phyloP scores from a whole-genome alignment of 2,797 vertebrate genomes.

The Urocyon cinereoargenteus region DNA sequence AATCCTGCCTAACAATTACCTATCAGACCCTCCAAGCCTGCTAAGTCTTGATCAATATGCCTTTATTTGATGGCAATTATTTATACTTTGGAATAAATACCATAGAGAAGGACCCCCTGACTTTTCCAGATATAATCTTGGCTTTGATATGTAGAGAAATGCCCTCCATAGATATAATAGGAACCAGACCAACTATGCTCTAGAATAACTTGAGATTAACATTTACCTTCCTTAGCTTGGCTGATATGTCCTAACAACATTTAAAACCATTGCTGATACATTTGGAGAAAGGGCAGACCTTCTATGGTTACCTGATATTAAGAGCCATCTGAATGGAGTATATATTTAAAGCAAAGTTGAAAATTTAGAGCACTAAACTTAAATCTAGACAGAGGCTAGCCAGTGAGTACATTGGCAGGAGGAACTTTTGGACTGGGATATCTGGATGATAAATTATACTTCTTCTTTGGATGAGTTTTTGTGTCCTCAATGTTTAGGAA shows the following conservation, averaged over 20 bases:
- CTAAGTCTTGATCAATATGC: background rate
- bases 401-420: background rate
- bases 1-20: background rate
- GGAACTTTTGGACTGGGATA: background rate
- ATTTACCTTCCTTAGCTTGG: background rate
- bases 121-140: background rate
- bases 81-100: background rate
- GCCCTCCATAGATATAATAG: background rate
- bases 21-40: background rate
- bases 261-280: background rate
- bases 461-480: background rate
- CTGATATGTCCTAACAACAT: background rate
- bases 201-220: background rate
- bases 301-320: background rate
- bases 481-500: background rate
- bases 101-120: background rate
- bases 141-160: background rate
- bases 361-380: background rate
- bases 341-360: background rate
- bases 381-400: background rate
- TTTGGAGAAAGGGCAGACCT: background rate
- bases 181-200: background rate
- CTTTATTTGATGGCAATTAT: background rate
- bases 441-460: background rate
- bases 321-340: background rate